These are phyloP conservation scores for Pelagia noctiluca DNA, from an alignment of 30 jellyfish, hydroid and myxozoan genomes.

Conservation along the genomic window DNA sequence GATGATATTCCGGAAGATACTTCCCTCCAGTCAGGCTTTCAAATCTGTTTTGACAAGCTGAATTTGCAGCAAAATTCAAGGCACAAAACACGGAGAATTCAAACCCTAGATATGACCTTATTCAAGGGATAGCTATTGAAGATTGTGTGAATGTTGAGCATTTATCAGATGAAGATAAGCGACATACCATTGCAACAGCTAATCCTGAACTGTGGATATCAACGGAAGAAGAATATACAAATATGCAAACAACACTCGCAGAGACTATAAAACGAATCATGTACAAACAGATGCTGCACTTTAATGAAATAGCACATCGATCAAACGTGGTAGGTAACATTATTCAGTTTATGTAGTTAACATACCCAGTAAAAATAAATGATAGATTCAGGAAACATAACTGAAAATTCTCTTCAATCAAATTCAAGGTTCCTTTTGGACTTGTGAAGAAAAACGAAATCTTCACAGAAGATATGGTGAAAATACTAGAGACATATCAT, in stretches of 20 bases:
- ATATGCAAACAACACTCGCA: not conserved
- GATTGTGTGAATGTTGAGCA: constrained; percentile 13
- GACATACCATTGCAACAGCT: not conserved
- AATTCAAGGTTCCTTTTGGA: not conserved
- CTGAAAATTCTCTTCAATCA: too few relatives aligned
- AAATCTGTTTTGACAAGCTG: not conserved
- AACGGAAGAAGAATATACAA: not conserved
- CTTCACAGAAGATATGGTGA: too few relatives aligned
- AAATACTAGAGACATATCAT: not conserved
- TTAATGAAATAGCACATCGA: not conserved
- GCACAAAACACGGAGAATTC: not conserved
- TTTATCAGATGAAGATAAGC: not conserved
- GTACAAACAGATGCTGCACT: constrained; percentile 5
- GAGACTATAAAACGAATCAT: constrained; percentile 8
- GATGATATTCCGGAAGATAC: not conserved
- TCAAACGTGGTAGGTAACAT: not conserved
- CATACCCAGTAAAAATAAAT: not conserved
- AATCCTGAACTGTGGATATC: not conserved
- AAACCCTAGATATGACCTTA: not conserved
- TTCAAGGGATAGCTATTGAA: not conserved
- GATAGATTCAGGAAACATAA: not conserved
- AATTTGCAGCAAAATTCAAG: not conserved
- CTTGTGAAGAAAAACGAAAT: constrained; percentile 3
- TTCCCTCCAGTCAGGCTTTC: not conserved
- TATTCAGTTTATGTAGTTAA: not conserved